Percentiles rank a stretch among this genome's conserved stretches.
Evolutionary conservation across 2,797 vertebrate species (phyloP).

Genomic region (Paramormyrops hopkinsi): DNA sequence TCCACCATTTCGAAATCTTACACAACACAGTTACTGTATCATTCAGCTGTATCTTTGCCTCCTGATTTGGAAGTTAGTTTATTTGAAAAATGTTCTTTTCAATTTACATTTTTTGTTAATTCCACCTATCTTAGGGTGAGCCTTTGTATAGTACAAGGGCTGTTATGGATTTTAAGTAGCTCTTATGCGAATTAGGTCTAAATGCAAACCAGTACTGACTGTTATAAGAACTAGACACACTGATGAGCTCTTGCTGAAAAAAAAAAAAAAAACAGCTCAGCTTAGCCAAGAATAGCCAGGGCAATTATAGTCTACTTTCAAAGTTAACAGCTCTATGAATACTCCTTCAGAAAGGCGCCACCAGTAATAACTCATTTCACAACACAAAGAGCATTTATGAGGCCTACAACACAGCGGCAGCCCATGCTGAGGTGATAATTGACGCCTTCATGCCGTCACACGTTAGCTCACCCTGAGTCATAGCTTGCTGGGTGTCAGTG

Average conservation of each 20-base stretch:
- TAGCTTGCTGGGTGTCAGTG: background rate
- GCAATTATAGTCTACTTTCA: slow-evolving; percentile 3
- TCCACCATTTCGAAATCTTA: background rate
- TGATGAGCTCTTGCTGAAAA: background rate
- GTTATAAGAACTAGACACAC: background rate
- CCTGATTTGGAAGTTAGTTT: background rate
- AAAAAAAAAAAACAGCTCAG: background rate
- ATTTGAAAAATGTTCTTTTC: background rate
- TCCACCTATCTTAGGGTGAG: background rate
- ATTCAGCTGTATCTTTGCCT: background rate
- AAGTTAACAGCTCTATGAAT: background rate
- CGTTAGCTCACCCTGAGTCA: background rate
- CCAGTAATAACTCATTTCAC: background rate
- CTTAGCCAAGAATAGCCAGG: background rate
- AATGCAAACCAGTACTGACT: background rate
- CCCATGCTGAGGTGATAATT: background rate
- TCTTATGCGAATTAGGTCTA: background rate
- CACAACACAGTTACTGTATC: background rate
- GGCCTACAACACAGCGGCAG: background rate
- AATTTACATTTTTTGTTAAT: background rate
- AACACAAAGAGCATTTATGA: background rate
- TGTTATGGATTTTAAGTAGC: background rate
- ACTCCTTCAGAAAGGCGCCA: background rate
- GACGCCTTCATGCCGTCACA: background rate
- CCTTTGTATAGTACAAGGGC: background rate